Percentiles rank a stretch among this genome's conserved stretches.
These are phyloP conservation scores for Euclidia mi DNA, from an alignment of 2,888 invertebrate genomes.

Conservation along the genomic window DNA sequence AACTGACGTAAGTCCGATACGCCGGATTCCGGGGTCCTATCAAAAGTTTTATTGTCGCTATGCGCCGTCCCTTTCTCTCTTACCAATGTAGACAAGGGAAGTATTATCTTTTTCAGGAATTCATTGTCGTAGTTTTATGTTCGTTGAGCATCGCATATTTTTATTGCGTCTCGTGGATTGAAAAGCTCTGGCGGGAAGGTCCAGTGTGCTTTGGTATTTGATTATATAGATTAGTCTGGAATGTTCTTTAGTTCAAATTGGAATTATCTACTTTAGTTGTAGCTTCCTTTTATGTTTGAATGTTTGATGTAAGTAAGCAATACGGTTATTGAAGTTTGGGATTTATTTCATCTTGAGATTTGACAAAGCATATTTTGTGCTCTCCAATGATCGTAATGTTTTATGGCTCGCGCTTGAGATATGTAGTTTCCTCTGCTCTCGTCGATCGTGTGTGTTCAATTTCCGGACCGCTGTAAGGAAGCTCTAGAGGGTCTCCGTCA, in stretches of 20 bases:
- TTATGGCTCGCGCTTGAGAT: too few species aligned
- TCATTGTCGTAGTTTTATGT: slow-evolving; percentile 89
- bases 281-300: slow-evolving; percentile 4
- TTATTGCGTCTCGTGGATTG: slow-evolving; percentile 85
- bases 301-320: slow-evolving; percentile 6
- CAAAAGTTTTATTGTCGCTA: slow-evolving; percentile 86
- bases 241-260: slow-evolving; percentile 24
- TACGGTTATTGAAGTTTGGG: neutral
- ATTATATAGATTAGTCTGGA: slow-evolving; percentile 47
- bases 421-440: too few species aligned
- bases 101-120: slow-evolving; percentile 88
- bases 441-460: too few species aligned
- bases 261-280: slow-evolving; percentile 23
- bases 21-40: slow-evolving; percentile 86
- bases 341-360: slow-evolving; percentile 1
- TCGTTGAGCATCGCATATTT: slow-evolving; percentile 85
- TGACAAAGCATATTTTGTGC: neutral
- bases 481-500: too few species aligned
- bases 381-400: too few species aligned
- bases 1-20: slow-evolving; percentile 85
- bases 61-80: slow-evolving; percentile 81
- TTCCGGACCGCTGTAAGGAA: too few species aligned
- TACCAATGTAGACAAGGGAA: slow-evolving; percentile 79
- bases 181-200: slow-evolving; percentile 69
- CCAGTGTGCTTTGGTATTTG: slow-evolving; percentile 58